A percentile compares a stretch with the other conserved stretches of the same genome.
phyloP scores from a whole-genome alignment of 2,888 invertebrate genomes.

The Agrochola lota region DNA sequence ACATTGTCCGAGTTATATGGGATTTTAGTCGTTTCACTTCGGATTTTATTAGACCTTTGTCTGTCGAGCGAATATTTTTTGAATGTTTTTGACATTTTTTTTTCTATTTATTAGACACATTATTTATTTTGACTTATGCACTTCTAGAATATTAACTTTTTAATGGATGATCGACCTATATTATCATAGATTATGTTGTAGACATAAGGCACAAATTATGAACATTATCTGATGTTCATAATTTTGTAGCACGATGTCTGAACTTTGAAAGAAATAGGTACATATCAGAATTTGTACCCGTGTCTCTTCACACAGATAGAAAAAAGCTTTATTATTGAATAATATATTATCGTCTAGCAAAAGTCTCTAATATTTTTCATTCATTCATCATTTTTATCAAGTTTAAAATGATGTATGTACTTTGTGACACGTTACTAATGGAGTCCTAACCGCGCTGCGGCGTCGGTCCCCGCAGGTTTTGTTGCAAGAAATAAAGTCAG shows the following conservation, averaged over 20 bases:
- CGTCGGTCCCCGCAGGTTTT: neutral
- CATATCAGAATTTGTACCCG: neutral
- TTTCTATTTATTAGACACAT: neutral
- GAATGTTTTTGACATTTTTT: too few relatives aligned
- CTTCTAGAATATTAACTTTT: neutral
- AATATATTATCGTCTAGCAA: neutral
- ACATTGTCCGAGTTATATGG: conserved; percentile 1
- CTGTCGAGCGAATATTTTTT: neutral
- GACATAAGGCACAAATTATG: neutral
- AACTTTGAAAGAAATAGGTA: neutral
- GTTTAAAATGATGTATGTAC: conserved; percentile 18
- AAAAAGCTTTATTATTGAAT: conserved; percentile 2
- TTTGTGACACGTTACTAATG: conserved; percentile 23
- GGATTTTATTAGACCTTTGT: conserved; percentile 19
- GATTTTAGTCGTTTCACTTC: conserved; percentile 21
- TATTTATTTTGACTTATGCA: neutral
- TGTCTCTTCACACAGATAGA: neutral
- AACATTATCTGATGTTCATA: neutral
- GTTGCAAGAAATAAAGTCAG: neutral
- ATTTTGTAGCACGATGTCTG: neutral
- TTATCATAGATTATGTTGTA: too few relatives aligned
- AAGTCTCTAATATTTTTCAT: neutral
- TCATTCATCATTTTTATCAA: conserved; percentile 23
- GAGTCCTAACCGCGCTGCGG: neutral
- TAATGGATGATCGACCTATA: too few relatives aligned